These are phyloP conservation scores for Borostomias antarcticus DNA, from an alignment of 2,797 vertebrate species.

Conservation along the genomic window DNA sequence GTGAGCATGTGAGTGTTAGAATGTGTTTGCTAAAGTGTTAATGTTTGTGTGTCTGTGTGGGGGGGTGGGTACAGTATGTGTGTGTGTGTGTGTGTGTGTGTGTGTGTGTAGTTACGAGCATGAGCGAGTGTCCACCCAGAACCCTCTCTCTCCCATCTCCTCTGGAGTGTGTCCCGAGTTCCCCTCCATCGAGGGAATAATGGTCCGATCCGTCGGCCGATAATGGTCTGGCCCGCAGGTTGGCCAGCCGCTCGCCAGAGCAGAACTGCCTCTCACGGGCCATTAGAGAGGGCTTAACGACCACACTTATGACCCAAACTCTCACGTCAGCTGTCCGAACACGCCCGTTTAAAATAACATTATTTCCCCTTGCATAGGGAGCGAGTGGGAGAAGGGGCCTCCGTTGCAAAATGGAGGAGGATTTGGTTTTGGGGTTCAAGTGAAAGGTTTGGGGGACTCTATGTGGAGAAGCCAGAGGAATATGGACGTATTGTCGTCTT, in stretches of 20 bases:
- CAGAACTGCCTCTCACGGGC: conserved; percentile 73
- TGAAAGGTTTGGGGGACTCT: too few species aligned
- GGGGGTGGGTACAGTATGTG: too few species aligned
- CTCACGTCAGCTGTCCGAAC: conserved; percentile 53
- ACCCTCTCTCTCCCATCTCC: conserved; percentile 28
- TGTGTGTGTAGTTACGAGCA: neutral
- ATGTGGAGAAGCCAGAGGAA: too few species aligned
- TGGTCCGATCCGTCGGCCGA: conserved; percentile 61
- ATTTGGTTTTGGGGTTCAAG: neutral
- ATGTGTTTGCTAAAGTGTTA: too few species aligned
- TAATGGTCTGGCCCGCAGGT: conserved; percentile 70
- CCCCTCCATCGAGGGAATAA: conserved; percentile 71
- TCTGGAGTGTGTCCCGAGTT: conserved; percentile 40
- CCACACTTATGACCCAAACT: conserved; percentile 69
- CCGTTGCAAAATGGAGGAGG: neutral
- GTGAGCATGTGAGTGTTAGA: too few species aligned
- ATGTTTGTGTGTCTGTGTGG: neutral
- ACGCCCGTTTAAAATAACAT: conserved; percentile 65
- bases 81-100: neutral
- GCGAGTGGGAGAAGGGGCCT: conserved; percentile 22
- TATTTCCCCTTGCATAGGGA: conserved; percentile 27
- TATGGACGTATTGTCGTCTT: too few species aligned
- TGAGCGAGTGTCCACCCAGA: neutral
- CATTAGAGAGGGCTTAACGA: conserved; percentile 77
- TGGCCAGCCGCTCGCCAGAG: conserved; percentile 57